These are phyloP conservation scores for Acyrthosiphon pisum DNA, from an alignment of 1,140 invertebrate species.

Conservation along the genomic window DNA sequence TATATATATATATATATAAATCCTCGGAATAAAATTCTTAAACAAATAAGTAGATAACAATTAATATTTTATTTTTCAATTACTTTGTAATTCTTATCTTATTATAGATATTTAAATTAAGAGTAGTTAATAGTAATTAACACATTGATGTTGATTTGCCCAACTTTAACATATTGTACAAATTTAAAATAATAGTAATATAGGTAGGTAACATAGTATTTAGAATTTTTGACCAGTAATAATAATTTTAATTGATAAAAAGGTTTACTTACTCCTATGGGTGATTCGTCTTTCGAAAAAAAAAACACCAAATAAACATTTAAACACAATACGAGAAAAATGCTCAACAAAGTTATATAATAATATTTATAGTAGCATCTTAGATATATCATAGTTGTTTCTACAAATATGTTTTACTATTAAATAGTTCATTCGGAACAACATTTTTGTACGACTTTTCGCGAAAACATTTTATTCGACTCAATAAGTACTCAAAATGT, in stretches of 20 bases:
- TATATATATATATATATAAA: background rate
- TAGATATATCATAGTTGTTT: constrained; percentile 34
- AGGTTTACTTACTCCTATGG: background rate
- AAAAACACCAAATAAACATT: constrained; percentile 37
- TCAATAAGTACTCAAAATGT: background rate
- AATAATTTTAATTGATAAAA: background rate
- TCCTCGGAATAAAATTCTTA: background rate
- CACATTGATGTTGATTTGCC: background rate
- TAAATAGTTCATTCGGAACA: background rate
- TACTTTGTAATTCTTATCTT: background rate
- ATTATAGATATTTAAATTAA: background rate
- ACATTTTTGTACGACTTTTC: background rate
- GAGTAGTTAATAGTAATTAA: background rate
- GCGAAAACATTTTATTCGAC: background rate
- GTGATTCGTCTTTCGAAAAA: background rate
- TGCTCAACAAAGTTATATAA: background rate
- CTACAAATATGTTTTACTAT: background rate
- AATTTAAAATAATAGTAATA: too few species aligned
- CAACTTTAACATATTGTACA: background rate
- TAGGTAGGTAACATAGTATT: background rate
- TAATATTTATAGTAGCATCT: constrained; percentile 48
- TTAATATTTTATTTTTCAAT: background rate
- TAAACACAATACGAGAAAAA: constrained; percentile 39
- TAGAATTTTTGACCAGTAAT: background rate
- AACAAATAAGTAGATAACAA: background rate